These are phyloP conservation scores for Orchestia grillus DNA, from an alignment of 1,140 invertebrate genomes.

Conservation along the genomic window DNA sequence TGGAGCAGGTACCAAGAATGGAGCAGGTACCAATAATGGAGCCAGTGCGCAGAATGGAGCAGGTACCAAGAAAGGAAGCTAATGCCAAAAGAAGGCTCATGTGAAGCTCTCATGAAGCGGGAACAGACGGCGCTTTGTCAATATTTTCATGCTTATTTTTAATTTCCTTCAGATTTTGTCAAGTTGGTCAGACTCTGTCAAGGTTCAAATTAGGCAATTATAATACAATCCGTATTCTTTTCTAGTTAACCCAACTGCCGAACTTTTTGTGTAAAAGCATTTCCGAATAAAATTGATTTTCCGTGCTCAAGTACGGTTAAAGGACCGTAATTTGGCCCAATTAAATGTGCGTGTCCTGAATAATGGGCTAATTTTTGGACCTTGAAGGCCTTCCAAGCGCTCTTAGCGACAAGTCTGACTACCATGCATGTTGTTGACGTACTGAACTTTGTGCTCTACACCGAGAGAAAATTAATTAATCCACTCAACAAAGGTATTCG, in stretches of 20 bases:
- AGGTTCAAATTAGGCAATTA: not conserved
- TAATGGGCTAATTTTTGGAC: not conserved
- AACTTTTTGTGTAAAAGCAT: not conserved
- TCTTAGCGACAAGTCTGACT: not conserved
- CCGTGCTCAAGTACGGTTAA: not conserved
- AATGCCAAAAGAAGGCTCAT: not conserved
- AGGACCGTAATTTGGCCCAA: not conserved
- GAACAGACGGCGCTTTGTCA: not conserved
- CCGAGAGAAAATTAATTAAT: not conserved
- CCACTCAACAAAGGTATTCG: not conserved
- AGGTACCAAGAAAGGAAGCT: not conserved
- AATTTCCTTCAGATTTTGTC: not conserved
- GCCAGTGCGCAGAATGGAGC: not conserved
- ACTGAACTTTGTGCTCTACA: not conserved
- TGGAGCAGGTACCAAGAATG: too few species aligned
- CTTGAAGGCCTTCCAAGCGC: not conserved
- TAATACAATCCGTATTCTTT: too few species aligned
- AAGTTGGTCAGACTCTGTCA: not conserved
- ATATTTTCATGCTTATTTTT: not conserved
- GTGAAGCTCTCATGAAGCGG: not conserved
- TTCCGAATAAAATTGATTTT: not conserved
- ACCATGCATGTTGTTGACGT: not conserved
- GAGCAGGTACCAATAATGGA: too few species aligned
- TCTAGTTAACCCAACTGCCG: too few species aligned
- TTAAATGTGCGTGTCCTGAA: not conserved